Conservation (phyloP, 2,113 vertebrate species). For the Rynchops niger region DNA sequence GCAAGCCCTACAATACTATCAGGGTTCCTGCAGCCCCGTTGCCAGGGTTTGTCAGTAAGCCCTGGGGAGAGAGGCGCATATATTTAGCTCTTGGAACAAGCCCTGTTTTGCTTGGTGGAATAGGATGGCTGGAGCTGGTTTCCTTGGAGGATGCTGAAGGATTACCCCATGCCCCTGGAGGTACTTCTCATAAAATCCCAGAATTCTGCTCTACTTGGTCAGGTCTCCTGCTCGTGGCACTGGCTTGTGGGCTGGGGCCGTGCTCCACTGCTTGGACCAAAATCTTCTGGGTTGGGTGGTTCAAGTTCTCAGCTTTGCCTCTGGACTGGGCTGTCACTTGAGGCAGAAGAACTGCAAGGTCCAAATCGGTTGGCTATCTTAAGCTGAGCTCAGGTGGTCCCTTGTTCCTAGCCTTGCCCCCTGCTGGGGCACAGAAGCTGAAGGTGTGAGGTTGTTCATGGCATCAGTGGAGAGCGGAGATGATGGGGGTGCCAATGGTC, state of each 20-base stretch:
- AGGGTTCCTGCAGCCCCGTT: background rate
- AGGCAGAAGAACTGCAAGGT: background rate
- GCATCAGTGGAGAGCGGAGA: background rate
- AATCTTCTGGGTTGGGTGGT: background rate
- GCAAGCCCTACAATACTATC: background rate
- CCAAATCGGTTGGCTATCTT: background rate
- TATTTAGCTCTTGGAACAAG: background rate
- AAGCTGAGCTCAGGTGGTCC: background rate
- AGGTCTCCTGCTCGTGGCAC: background rate
- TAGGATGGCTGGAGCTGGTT: background rate
- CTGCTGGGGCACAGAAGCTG: background rate
- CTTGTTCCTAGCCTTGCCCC: background rate
- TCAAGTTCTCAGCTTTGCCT: background rate
- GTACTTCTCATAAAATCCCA: background rate
- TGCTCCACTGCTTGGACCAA: background rate
- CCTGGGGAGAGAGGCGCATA: background rate
- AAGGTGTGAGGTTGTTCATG: background rate
- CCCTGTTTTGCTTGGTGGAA: background rate
- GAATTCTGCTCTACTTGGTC: background rate
- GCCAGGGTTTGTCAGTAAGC: background rate
- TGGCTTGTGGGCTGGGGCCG: background rate
- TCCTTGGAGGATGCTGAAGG: background rate
- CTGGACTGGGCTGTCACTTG: background rate
- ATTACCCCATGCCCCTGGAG: rapidly evolving
- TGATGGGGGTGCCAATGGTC: background rate